Conservation (phyloP, 2,113 vertebrate species). For the Lophochroa leadbeateri region DNA sequence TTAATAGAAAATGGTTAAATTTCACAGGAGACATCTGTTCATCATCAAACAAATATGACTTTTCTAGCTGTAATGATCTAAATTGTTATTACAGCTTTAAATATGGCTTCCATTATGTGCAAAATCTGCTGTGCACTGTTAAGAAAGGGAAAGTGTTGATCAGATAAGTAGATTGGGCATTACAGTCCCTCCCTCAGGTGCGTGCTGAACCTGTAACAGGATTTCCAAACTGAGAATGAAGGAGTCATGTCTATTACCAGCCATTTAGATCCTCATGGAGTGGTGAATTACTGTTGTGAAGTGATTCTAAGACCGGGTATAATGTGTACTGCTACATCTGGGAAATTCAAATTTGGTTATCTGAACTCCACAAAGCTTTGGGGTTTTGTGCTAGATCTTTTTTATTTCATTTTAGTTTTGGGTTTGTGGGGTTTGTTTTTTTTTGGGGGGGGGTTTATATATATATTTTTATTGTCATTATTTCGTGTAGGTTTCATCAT, state of each 20-base stretch:
- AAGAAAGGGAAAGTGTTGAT: neutral
- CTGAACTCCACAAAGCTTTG: neutral
- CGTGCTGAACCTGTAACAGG: neutral
- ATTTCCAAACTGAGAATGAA: neutral
- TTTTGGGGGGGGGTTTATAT: too few relatives aligned
- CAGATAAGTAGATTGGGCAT: neutral
- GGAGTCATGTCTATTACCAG: neutral
- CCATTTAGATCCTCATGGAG: neutral
- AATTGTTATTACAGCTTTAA: neutral
- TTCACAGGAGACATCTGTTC: neutral
- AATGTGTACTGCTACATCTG: neutral
- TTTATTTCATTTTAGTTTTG: neutral
- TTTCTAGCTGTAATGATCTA: neutral
- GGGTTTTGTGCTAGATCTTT: neutral
- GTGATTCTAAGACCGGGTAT: neutral
- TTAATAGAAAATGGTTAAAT: neutral
- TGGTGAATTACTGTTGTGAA: neutral
- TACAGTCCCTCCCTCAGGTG: neutral
- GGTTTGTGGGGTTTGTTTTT: rapidly evolving
- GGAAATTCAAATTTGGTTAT: neutral
- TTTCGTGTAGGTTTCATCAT: neutral
- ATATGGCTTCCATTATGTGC: neutral
- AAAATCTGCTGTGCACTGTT: neutral
- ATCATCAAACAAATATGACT: neutral
- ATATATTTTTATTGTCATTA: neutral